Evolutionary conservation across 2,113 vertebrate species (phyloP).

Genomic region (Entomyzon cyanotis): DNA sequence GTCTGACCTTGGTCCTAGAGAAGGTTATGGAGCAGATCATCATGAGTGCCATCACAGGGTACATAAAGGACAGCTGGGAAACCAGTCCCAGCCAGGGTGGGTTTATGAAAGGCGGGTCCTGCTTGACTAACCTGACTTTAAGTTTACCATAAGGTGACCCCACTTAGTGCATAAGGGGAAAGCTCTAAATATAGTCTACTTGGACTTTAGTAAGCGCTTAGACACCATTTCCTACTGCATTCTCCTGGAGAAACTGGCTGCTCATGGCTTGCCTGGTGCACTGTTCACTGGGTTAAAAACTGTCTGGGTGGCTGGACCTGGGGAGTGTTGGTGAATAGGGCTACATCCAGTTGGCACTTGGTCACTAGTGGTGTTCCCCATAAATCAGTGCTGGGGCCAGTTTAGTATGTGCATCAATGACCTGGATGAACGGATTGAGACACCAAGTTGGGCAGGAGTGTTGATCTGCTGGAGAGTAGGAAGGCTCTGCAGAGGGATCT

Average conservation of each 20-base stretch:
- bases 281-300: background rate
- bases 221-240: background rate
- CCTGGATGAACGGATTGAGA: background rate
- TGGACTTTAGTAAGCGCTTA: background rate
- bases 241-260: background rate
- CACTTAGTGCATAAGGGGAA: background rate
- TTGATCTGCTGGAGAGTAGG: background rate
- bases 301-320: background rate
- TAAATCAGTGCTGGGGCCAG: background rate
- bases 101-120: background rate
- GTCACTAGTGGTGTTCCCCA: background rate
- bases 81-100: background rate
- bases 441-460: background rate
- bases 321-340: no score
- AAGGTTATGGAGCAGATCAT: background rate
- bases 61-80: background rate
- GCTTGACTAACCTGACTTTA: background rate
- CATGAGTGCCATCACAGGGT: background rate
- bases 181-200: background rate
- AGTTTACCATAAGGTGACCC: background rate
- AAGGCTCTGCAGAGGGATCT: background rate
- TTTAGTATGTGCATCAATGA: background rate
- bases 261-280: background rate
- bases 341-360: rapidly evolving
- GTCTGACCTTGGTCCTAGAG: background rate